Base-by-base conservation (phyloP, 2,888 invertebrate species). In the Eucriotettix oculatus region DNA sequence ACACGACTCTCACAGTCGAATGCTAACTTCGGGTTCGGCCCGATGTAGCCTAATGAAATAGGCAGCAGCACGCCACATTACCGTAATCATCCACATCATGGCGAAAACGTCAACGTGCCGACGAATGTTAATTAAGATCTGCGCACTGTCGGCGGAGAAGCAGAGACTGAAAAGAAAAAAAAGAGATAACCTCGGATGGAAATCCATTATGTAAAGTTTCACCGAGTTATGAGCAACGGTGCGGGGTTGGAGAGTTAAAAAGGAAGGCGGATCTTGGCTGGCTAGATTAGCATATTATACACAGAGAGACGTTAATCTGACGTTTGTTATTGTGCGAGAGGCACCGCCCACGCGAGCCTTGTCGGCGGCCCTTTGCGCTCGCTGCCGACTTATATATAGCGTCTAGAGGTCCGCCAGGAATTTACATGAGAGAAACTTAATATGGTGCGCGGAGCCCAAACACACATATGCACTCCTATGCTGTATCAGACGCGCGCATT, bases 71-170 rank as follows among this genome's bases (percentile, higher is more conserved):
- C 29, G 29, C 29, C 29, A 29, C 29, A 29, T 29, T 29, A 29
- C 29, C 29, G 29, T 29, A 29, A 29, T 29, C 29, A 29, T 29
- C 29, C 29, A 29, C 29, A 29, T 29, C 29, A 29, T 60, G 57
- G 57, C 60, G 10, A 40, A 55, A 64, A 62, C 65, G 66, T 66
- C 65, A 62, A 66, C 65, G 65, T 66, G 64, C 66, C 66, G 64
- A 65, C 67, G 66, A 64, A 65, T 67, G 68, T 70, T 70, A 70
- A 69, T 70, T 70, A 69, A 69, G 69, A 70, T 69, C 69, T 69
- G 67, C 68, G 63, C 67, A 55, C 55, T n/a, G 48, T n/a, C 55
- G 12, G 12, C 11, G 12, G 55, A 12, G 41, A 10, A 55, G 16
- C 17, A 5, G 10, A 10, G n/a, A 53, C 11, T 11, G 53, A 10